phyloP scores from a whole-genome alignment of 1,140 invertebrate genomes.

The Pseudomyrmex pallidus region DNA sequence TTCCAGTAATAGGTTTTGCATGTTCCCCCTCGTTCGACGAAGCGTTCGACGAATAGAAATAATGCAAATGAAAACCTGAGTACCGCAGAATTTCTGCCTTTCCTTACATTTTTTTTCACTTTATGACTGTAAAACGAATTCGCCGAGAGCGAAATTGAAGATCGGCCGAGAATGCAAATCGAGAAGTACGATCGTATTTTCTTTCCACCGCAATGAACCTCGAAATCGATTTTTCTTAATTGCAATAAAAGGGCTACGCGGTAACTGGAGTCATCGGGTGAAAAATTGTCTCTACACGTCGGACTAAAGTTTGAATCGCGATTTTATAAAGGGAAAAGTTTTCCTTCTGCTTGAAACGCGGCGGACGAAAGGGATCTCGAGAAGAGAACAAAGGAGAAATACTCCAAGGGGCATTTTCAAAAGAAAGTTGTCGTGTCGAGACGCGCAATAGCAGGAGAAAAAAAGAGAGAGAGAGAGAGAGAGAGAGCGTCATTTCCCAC shows the following conservation, averaged over 20 bases:
- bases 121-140: conserved; percentile 23
- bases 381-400: conserved; percentile 24
- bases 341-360: background rate
- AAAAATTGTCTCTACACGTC: conserved; percentile 6
- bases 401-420: conserved; percentile 53
- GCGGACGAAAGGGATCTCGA: background rate
- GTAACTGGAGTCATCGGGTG: conserved; percentile 2
- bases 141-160: background rate
- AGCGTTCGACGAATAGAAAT: no score
- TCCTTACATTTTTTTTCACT: background rate
- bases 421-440: conserved; percentile 50
- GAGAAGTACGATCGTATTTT: background rate
- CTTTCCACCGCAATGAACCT: background rate
- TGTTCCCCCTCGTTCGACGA: no score
- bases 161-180: conserved; percentile 25
- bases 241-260: conserved; percentile 15
- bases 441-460: background rate
- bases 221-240: conserved; percentile 56
- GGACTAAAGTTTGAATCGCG: conserved; percentile 35
- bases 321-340: conserved; percentile 56
- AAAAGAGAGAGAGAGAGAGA: background rate
- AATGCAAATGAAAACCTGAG: conserved; percentile 10
- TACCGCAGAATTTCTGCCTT: background rate
- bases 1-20: background rate
- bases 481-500: conserved; percentile 9